A percentile compares a stretch with the other conserved stretches of the same genome.
Evolutionary conservation across 2,797 vertebrate genomes (phyloP).

Genomic region (Microchirus variegatus): DNA sequence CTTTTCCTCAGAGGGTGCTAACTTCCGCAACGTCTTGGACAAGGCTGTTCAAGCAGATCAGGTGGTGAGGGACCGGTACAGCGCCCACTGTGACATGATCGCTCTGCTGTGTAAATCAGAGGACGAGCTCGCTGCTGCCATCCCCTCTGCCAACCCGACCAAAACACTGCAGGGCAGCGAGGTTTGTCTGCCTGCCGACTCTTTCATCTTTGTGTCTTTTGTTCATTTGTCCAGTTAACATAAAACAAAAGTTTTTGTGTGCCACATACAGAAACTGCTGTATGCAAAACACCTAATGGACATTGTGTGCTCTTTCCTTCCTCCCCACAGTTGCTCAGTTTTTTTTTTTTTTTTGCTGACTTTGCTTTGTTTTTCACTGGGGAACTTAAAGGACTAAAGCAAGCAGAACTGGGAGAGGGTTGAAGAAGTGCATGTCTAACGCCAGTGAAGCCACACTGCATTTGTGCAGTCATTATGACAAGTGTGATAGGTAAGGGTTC

Average conservation of each 20-base stretch:
- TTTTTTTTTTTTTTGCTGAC: slow-evolving; percentile 70
- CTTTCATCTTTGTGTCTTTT: not conserved
- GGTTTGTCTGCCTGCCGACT: slow-evolving; percentile 70
- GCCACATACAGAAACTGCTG: slow-evolving; percentile 19
- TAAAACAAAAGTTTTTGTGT: slow-evolving; percentile 15
- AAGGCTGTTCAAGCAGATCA: slow-evolving; percentile 94
- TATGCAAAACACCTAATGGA: slow-evolving; percentile 41
- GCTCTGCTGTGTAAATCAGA: slow-evolving; percentile 93
- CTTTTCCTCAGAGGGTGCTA: slow-evolving; percentile 86
- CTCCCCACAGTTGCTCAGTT: slow-evolving; percentile 35
- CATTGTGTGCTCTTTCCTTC: slow-evolving; percentile 39
- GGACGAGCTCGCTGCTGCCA: slow-evolving; percentile 89
- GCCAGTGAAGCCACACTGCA: slow-evolving; percentile 26
- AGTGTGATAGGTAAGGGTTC: slow-evolving; percentile 7
- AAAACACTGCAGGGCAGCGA: slow-evolving; percentile 97
- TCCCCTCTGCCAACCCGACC: slow-evolving; percentile 96
- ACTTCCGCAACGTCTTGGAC: slow-evolving; percentile 87
- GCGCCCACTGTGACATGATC: slow-evolving; percentile 91
- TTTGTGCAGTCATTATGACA: slow-evolving; percentile 2
- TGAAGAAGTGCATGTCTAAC: slow-evolving; percentile 30
- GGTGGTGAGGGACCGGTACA: slow-evolving; percentile 92
- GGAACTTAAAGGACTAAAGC: slow-evolving; percentile 64
- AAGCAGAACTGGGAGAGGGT: slow-evolving; percentile 59
- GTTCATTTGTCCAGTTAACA: not conserved
- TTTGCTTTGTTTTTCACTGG: slow-evolving; percentile 53